A percentile compares a stretch with the other conserved stretches of the same genome.
phyloP scores from a whole-genome alignment of 2,888 invertebrate genomes.

The Cephalotes varians region DNA sequence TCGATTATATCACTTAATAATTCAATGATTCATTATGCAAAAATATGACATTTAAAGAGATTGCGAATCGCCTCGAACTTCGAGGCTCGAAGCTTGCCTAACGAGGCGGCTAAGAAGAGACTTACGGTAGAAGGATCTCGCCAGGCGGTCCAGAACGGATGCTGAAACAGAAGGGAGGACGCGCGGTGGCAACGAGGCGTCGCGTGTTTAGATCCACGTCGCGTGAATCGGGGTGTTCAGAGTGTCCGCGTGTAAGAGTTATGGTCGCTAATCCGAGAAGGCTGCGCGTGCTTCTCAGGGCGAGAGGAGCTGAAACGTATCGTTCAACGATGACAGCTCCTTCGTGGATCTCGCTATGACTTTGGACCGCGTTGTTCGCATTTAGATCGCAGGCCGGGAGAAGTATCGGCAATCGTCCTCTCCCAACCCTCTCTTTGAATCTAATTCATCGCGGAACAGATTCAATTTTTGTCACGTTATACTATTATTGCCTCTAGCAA shows the following conservation, averaged over 20 bases:
- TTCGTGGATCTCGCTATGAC: constrained; percentile 47
- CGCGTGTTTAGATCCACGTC: constrained; percentile 54
- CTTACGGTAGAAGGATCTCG: not conserved
- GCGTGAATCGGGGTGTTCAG: constrained; percentile 58
- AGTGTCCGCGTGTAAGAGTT: constrained; percentile 70
- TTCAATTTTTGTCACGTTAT: not conserved
- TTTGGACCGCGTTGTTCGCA: constrained; percentile 25
- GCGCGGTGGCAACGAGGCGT: constrained; percentile 14
- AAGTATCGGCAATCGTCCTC: constrained; percentile 5
- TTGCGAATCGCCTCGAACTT: not conserved
- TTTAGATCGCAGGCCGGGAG: constrained; percentile 32
- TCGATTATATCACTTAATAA: not conserved
- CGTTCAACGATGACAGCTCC: constrained; percentile 61
- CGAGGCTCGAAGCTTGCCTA: too few relatives aligned
- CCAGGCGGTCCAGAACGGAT: constrained; percentile 59
- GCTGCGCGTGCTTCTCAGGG: constrained; percentile 58
- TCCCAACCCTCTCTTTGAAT: not conserved
- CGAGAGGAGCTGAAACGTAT: constrained; percentile 73
- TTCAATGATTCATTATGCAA: not conserved
- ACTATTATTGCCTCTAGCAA: not conserved
- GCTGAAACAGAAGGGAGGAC: constrained; percentile 38
- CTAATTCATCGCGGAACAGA: not conserved
- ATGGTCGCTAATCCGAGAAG: constrained; percentile 80
- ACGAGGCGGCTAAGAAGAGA: not conserved
- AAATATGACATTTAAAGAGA: not conserved